These are phyloP conservation scores for Chloebia gouldiae DNA, from an alignment of 2,113 vertebrate genomes.

Conservation along the genomic window DNA sequence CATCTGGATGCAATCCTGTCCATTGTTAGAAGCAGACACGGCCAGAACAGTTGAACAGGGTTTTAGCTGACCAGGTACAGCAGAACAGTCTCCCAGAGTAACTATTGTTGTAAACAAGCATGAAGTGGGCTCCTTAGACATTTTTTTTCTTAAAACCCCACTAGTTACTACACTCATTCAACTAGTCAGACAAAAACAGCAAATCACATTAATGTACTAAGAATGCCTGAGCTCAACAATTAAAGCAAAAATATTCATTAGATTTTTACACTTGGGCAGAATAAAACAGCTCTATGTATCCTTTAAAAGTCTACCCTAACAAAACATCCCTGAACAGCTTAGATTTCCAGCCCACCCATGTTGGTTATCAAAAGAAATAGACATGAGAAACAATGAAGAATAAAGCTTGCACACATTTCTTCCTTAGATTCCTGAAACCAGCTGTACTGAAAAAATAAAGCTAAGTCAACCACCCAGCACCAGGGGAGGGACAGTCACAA, in stretches of 20 bases:
- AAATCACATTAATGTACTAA: neutral
- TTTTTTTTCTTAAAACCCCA: neutral
- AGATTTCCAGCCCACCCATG: constrained; percentile 52
- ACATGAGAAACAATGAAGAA: neutral
- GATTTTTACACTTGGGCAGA: neutral
- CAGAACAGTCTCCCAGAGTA: neutral
- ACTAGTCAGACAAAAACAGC: neutral
- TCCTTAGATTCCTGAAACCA: neutral
- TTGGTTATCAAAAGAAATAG: constrained; percentile 32
- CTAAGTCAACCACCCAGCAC: neutral
- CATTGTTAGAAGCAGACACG: neutral
- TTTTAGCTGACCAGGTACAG: neutral
- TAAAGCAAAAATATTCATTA: constrained; percentile 18
- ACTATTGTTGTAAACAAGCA: neutral
- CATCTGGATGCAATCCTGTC: neutral
- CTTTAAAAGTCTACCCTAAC: constrained; percentile 11
- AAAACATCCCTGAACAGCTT: constrained; percentile 29
- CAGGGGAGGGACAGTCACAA: neutral
- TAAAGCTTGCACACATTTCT: neutral
- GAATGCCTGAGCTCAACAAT: neutral
- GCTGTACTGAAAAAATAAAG: neutral
- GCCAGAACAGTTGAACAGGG: neutral
- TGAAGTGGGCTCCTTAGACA: neutral
- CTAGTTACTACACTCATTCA: neutral
- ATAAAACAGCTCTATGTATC: neutral